These are phyloP conservation scores for Petroica traversi DNA, from an alignment of 2,113 vertebrate species.

Conservation along the genomic window DNA sequence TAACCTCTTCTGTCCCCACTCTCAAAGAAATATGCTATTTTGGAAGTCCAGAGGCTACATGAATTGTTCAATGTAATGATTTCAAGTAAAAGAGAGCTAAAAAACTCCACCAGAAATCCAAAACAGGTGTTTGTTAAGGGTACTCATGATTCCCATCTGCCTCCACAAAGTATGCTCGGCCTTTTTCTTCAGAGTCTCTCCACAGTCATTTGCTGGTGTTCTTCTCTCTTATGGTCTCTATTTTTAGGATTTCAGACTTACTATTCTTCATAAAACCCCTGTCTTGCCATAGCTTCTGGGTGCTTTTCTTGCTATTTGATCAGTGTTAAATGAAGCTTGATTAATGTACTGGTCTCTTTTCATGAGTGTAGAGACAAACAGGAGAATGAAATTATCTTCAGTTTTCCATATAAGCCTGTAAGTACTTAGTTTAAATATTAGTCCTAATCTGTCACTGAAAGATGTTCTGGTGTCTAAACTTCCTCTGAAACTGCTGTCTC, in stretches of 20 bases:
- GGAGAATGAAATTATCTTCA: not conserved
- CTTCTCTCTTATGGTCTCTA: not conserved
- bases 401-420: not conserved
- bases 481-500: not conserved
- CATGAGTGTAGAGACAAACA: not conserved
- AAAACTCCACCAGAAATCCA: not conserved
- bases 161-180: not conserved
- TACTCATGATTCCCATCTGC: not conserved
- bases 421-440: not conserved
- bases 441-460: not conserved
- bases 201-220: accelerated
- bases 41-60: not conserved
- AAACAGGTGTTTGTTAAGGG: not conserved
- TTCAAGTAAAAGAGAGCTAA: not conserved
- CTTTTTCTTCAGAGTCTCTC: not conserved
- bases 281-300: not conserved
- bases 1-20: not conserved
- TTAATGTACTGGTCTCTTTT: not conserved
- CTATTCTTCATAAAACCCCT: not conserved
- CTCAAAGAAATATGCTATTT: not conserved
- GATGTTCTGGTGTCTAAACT: not conserved
- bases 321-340: not conserved
- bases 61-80: not conserved
- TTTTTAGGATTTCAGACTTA: not conserved
- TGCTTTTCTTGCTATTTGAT: not conserved